Evolutionary conservation across 2,113 vertebrate genomes (phyloP).

Genomic region (Ameiurus melas): DNA sequence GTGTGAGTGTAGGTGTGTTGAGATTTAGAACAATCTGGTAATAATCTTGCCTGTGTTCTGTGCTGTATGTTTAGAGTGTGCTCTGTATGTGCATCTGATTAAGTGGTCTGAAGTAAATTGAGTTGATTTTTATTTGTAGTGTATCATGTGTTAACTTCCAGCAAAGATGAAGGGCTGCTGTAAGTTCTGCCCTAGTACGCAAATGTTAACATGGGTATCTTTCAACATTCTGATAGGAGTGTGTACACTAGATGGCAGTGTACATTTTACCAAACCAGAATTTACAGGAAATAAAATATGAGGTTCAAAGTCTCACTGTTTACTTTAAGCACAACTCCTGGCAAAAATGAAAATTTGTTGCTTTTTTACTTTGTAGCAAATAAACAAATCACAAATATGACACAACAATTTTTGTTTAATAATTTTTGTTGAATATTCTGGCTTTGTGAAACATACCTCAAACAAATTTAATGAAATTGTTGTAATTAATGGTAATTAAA

Average conservation of each 20-base stretch:
- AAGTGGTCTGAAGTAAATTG: neutral
- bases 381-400: too few species aligned
- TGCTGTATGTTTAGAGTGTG: neutral
- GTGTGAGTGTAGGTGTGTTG: neutral
- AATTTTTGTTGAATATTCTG: too few species aligned
- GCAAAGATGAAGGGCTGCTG: neutral
- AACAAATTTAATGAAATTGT: too few species aligned
- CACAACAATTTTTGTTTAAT: too few species aligned
- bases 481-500: too few species aligned
- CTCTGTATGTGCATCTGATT: neutral
- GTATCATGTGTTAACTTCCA: too few species aligned
- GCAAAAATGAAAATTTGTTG: too few species aligned
- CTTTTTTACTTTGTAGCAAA: too few species aligned
- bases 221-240: neutral
- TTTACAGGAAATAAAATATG: neutral
- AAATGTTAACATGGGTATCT: neutral
- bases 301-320: neutral
- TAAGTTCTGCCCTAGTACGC: neutral
- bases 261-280: neutral
- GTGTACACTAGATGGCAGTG: neutral
- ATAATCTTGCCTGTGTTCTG: too few species aligned
- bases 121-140: neutral
- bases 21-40: neutral
- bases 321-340: neutral
- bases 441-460: too few species aligned